Conservation (phyloP, 2,113 vertebrate species). For the Tor tambroides region DNA sequence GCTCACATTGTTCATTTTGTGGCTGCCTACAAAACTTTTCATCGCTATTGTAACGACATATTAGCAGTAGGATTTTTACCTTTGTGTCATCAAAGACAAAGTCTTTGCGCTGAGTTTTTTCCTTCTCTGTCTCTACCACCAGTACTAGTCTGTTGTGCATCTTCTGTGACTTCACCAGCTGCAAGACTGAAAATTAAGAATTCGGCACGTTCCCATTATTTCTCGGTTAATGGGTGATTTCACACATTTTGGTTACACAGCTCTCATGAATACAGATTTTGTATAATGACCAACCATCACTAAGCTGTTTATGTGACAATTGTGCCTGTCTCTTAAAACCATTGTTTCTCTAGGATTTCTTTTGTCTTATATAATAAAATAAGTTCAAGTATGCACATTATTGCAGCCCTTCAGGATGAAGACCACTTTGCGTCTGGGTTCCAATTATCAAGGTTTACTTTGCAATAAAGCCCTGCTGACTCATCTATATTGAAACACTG, state of each 20-base stretch:
- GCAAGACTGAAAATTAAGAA: conserved; percentile 79
- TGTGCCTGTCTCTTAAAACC: neutral
- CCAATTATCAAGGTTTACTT: neutral
- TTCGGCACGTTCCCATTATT: conserved; percentile 1
- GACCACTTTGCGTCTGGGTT: neutral
- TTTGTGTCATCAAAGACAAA: conserved; percentile 93
- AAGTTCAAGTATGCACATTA: neutral
- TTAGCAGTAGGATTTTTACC: conserved; percentile 72
- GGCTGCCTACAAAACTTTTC: neutral
- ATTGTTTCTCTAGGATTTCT: neutral
- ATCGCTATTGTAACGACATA: neutral
- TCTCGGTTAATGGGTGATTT: neutral
- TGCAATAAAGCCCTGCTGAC: neutral
- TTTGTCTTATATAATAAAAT: neutral
- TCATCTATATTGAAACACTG: neutral
- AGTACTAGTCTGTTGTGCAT: conserved; percentile 88
- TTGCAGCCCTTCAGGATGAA: too few species aligned
- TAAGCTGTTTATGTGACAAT: neutral
- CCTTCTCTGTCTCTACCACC: conserved; percentile 91
- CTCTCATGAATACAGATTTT: neutral
- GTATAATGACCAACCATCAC: neutral
- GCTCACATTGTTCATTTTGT: neutral
- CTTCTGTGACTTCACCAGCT: conserved; percentile 97
- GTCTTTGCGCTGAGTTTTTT: conserved; percentile 90
- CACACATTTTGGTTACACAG: conserved; percentile 9